A percentile compares a stretch with the other conserved stretches of the same genome.
These are phyloP conservation scores for Helobdella robusta DNA, from an alignment of 2,888 invertebrate genomes.

Conservation along the genomic window DNA sequence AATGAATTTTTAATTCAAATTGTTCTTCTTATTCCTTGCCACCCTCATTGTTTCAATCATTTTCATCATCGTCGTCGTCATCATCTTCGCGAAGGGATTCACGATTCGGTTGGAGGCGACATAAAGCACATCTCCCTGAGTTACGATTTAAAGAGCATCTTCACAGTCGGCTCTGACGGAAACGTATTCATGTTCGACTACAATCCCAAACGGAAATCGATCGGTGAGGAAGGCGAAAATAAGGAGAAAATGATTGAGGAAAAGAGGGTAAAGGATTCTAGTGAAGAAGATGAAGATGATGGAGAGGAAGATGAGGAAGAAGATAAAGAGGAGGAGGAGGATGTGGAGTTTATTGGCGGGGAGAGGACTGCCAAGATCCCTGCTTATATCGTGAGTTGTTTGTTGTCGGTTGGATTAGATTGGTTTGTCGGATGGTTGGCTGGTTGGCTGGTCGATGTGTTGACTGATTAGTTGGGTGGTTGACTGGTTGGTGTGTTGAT, in stretches of 20 bases:
- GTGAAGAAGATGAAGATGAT: background rate
- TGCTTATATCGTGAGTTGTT: too few species aligned
- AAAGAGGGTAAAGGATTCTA: background rate
- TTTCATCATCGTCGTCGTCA: too few species aligned
- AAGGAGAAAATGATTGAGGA: background rate
- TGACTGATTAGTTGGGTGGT: too few species aligned
- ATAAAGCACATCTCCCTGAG: constrained; percentile 41
- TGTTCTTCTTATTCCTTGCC: too few species aligned
- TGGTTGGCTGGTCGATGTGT: too few species aligned
- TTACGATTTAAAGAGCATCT: constrained; percentile 40
- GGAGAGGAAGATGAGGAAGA: background rate
- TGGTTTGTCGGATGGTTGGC: too few species aligned
- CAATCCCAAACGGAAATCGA: constrained; percentile 27
- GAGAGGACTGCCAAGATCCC: too few species aligned
- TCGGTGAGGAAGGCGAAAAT: background rate
- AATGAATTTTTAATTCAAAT: too few species aligned
- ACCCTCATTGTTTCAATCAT: too few species aligned
- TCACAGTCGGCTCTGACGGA: constrained; percentile 46
- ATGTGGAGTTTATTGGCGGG: background rate
- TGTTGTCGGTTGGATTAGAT: too few species aligned
- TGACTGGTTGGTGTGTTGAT: too few species aligned
- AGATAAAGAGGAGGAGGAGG: background rate
- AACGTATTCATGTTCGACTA: constrained; percentile 48
- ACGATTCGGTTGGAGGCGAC: constrained; percentile 46
- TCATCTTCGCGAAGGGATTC: too few species aligned